Evolutionary conservation across 1,140 invertebrate genomes (phyloP).

Genomic region (Ylistrum balloti): DNA sequence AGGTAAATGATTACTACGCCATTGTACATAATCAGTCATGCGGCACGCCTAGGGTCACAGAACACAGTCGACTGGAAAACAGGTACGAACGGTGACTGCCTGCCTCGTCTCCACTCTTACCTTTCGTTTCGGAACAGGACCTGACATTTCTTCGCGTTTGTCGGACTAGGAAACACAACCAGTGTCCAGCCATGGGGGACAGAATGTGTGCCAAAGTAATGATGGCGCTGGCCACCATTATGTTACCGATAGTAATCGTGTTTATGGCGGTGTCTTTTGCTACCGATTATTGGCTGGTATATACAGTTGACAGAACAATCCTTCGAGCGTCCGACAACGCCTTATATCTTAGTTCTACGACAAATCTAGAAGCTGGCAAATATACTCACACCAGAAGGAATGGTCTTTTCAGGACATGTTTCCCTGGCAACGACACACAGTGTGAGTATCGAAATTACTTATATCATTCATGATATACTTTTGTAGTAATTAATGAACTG

Average conservation of each 20-base stretch:
- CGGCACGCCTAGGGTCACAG: constrained; percentile 35
- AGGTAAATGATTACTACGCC: constrained; percentile 25
- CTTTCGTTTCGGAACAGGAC: constrained; percentile 30
- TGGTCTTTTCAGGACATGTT: constrained; percentile 78
- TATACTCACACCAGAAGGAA: constrained; percentile 71
- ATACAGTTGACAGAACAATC: constrained; percentile 67
- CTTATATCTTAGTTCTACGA: constrained; percentile 11
- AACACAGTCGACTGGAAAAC: constrained; percentile 32
- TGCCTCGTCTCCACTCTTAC: constrained; percentile 16
- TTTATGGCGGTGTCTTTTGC: constrained; percentile 77
- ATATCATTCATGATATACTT: background rate
- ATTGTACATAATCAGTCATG: background rate
- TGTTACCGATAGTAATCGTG: constrained; percentile 73
- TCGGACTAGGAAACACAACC: background rate
- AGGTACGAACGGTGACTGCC: background rate
- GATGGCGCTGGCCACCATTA: constrained; percentile 71
- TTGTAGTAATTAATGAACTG: constrained; percentile 23
- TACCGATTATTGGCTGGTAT: constrained; percentile 79
- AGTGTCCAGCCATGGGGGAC: constrained; percentile 57
- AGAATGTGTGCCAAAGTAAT: constrained; percentile 71
- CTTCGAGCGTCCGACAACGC: background rate
- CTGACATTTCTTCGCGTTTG: background rate
- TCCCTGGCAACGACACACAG: constrained; percentile 74
- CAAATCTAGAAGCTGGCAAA: constrained; percentile 43
- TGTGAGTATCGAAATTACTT: constrained; percentile 71